Percentiles rank a stretch among this genome's conserved stretches.
These are phyloP conservation scores for Galendromus occidentalis DNA, from an alignment of 1,140 invertebrate species.

Conservation along the genomic window DNA sequence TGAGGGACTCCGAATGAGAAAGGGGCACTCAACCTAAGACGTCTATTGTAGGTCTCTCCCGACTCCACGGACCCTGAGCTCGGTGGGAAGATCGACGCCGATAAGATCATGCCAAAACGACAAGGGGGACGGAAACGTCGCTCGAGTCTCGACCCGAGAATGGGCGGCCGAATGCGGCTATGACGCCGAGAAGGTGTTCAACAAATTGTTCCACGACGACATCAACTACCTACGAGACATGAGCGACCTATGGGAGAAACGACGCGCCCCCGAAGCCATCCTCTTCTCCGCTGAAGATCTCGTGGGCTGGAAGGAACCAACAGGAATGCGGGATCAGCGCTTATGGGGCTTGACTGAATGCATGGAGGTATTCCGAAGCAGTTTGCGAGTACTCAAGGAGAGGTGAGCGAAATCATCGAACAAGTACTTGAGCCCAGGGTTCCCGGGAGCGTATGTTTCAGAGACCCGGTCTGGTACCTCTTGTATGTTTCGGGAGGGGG, in stretches of 20 bases:
- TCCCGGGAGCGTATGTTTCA: too few relatives aligned
- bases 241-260: constrained; percentile 80
- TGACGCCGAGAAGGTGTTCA: constrained; percentile 43
- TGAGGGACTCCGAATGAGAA: too few relatives aligned
- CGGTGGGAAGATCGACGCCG: constrained; percentile 15
- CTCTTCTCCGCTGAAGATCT: constrained; percentile 39
- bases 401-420: too few relatives aligned
- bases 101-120: neutral
- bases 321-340: constrained; percentile 41
- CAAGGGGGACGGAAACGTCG: constrained; percentile 44
- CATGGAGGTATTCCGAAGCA: constrained; percentile 48
- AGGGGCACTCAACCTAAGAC: too few relatives aligned
- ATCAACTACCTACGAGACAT: constrained; percentile 84
- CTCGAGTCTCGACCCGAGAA: constrained; percentile 59
- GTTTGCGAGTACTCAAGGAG: constrained; percentile 45
- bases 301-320: neutral
- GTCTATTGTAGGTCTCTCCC: constrained; percentile 44
- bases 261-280: constrained; percentile 57
- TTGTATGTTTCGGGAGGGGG: too few relatives aligned
- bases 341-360: constrained; percentile 60
- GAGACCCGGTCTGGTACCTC: too few relatives aligned
- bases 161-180: constrained; percentile 72
- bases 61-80: constrained; percentile 82
- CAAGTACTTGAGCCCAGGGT: too few relatives aligned
- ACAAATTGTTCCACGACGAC: constrained; percentile 74